Base-by-base conservation (phyloP, 2,113 vertebrate genomes). In the Chauna torquata region DNA sequence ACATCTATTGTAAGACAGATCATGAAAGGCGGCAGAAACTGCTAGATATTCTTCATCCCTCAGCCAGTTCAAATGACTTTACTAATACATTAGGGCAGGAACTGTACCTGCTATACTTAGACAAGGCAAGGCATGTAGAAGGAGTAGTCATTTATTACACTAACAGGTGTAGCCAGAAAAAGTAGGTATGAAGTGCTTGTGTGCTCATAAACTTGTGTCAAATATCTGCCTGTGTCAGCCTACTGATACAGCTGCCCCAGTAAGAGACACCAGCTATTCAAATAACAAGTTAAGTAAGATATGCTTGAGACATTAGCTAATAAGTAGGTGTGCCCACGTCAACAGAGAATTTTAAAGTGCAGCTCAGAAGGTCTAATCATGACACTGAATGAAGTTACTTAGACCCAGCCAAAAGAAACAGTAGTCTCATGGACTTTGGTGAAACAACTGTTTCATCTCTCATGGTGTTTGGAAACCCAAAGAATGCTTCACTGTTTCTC, bases 171-270 rank as follows among this genome's bases (percentile, higher is more conserved):
- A 84, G 44, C 6, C 6, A 6, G 28, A 19, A 90, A n/a, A 32
- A 82, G 34, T 32, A 49, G 36, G 16, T 25, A 23, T 44, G 8
- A 64, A 61, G 10, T 4, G 4, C 11, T 64, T 38, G 13, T 6
- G 7, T 4, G 8, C 42, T 82, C 23, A 72, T 10, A 82, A 71
- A 80, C 16, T 49, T 30, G 25, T 20, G 15, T 10, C 66, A 59
- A 24, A 69, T 92, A 86, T 19, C 34, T 90, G 44, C 50, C 36
- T 49, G 0, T 28, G 66, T 23, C 45, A 70, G 66, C 32, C 28
- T 61, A 38, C 24, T 28, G 36, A 57, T 0, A 1, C 2, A 74
- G 12, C 10, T 70, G 28, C 34, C 15, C 45, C 28, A 54, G 0
- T 24, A 77, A 55, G 7, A 89, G 22, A 78, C 28, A 82, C 2